Conservation (phyloP, 2,888 invertebrate genomes). For the Cosmorhoe ocellata region DNA sequence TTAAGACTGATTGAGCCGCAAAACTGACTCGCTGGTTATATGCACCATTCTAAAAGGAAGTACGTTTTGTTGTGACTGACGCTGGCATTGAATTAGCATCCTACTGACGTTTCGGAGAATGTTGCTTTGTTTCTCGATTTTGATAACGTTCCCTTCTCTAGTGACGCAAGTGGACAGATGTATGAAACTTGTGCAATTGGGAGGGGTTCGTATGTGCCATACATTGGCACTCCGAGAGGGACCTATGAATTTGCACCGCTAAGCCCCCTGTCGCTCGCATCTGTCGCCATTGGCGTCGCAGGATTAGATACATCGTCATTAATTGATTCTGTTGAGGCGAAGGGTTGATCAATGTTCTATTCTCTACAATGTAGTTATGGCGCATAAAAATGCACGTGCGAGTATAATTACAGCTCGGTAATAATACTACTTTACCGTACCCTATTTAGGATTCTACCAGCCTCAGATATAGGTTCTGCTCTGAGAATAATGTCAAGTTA, state of each 20-base stretch:
- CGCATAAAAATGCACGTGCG: conserved; percentile 30
- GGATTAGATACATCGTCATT: conserved; percentile 77
- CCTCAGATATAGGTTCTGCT: too few relatives aligned
- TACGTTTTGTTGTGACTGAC: conserved; percentile 36
- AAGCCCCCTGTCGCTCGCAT: conserved; percentile 75
- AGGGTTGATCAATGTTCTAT: conserved; percentile 47
- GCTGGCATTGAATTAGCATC: conserved; percentile 44
- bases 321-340: conserved; percentile 74
- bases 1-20: conserved; percentile 48
- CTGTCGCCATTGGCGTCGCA: conserved; percentile 67
- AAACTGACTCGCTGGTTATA: conserved; percentile 39
- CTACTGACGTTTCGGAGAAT: conserved; percentile 29
- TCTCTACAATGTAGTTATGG: conserved; percentile 47
- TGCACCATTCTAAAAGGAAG: conserved; percentile 43
- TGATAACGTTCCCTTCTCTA: conserved; percentile 26
- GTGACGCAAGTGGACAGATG: conserved; percentile 77
- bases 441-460: background rate
- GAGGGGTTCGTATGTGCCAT: conserved; percentile 52
- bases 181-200: conserved; percentile 75
- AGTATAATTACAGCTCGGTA: conserved; percentile 15
- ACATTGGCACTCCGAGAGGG: conserved; percentile 59
- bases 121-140: conserved; percentile 20
- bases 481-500: too few relatives aligned
- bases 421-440: conserved; percentile 16
- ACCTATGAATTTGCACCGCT: conserved; percentile 63